These are phyloP conservation scores for Hydra vulgaris DNA, from an alignment of 30 jellyfish, hydroid and myxozoan genomes.

Conservation along the genomic window DNA sequence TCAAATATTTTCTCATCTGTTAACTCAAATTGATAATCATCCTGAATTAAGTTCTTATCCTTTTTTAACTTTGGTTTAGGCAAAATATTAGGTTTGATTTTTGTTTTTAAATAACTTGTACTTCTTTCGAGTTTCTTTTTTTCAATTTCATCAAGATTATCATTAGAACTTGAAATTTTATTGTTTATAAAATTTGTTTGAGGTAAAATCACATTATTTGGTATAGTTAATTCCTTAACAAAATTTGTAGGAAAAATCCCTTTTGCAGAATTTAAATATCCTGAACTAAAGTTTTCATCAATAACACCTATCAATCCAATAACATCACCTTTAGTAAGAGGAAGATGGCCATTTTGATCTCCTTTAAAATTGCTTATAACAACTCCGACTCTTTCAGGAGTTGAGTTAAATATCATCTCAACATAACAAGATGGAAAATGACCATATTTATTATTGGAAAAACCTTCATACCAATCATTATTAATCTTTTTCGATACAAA, in stretches of 20 bases:
- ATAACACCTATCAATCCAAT: constrained; percentile 41
- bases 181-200: constrained; percentile 60
- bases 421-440: constrained; percentile 76
- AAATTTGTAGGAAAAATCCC: constrained; percentile 76
- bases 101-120: not conserved
- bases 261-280: constrained; percentile 23
- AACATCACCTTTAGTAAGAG: constrained; percentile 38
- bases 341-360: constrained; percentile 53
- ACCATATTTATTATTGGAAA: constrained; percentile 16
- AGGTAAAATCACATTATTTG: constrained; percentile 24
- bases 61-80: not conserved
- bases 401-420: constrained; percentile 27
- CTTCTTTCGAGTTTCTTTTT: not conserved
- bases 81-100: not conserved
- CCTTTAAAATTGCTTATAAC: constrained; percentile 42
- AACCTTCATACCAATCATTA: constrained; percentile 66
- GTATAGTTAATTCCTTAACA: constrained; percentile 38
- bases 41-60: not conserved
- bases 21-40: not conserved
- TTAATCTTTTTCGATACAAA: constrained; percentile 39
- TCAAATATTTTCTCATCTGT: not conserved
- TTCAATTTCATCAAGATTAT: constrained; percentile 48
- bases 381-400: constrained; percentile 24
- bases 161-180: constrained; percentile 56
- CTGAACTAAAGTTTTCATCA: constrained; percentile 58